These are phyloP conservation scores for Ursus arctos DNA, from an alignment of 2,113 vertebrate species.

Conservation along the genomic window DNA sequence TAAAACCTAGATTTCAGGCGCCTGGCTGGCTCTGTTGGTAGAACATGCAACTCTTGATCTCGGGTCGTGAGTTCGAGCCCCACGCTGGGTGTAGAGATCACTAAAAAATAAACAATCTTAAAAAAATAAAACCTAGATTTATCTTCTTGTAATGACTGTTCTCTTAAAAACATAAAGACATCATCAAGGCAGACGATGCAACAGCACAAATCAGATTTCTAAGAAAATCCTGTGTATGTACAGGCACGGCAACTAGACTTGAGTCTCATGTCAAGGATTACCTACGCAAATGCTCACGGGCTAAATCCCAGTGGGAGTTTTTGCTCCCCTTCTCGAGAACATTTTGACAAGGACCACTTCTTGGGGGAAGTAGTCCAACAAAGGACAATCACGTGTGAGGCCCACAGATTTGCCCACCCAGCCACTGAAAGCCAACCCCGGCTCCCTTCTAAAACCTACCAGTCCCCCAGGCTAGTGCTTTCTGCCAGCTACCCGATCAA, in stretches of 20 bases:
- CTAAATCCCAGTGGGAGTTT: too few species aligned
- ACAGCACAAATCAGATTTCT: neutral
- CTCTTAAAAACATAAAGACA: neutral
- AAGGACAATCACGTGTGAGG: accelerated
- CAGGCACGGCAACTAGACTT: too few species aligned
- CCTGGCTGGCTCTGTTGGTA: neutral
- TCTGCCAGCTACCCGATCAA: neutral
- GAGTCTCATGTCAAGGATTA: too few species aligned
- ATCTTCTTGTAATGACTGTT: neutral
- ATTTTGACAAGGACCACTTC: too few species aligned
- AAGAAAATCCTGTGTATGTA: neutral
- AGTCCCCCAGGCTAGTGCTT: neutral
- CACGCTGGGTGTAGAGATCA: neutral
- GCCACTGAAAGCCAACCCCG: constrained; percentile 37
- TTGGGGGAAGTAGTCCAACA: accelerated
- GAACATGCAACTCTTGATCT: neutral
- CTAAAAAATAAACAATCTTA: neutral
- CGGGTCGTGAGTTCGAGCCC: neutral
- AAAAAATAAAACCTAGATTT: neutral
- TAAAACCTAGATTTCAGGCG: neutral
- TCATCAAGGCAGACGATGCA: neutral
- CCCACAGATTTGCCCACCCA: neutral
- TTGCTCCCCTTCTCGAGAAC: too few species aligned
- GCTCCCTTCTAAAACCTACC: constrained; percentile 24
- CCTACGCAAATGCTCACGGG: accelerated